These are phyloP conservation scores for Neuroscelio doddi DNA, from an alignment of 2,888 invertebrate genomes.

Conservation along the genomic window DNA sequence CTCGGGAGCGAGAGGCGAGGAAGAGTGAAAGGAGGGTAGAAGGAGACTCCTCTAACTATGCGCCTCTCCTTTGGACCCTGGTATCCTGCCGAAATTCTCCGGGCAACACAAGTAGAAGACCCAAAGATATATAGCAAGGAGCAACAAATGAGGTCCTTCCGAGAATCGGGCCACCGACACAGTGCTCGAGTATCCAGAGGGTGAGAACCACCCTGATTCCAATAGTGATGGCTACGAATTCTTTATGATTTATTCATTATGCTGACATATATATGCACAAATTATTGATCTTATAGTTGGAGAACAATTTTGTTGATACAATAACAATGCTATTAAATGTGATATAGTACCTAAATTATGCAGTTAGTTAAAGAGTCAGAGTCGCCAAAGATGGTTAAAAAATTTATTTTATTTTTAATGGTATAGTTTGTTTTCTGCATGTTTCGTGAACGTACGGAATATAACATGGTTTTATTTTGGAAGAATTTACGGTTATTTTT, in stretches of 20 bases:
- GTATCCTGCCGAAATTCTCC: conserved; percentile 44
- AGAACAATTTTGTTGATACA: not conserved
- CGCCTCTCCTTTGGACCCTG: conserved; percentile 27
- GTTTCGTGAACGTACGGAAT: too few species aligned
- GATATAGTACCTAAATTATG: too few species aligned
- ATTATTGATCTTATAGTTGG: too few species aligned
- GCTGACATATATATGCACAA: too few species aligned
- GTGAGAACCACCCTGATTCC: conserved; percentile 67
- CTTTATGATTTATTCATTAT: not conserved
- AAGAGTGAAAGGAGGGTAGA: conserved; percentile 2
- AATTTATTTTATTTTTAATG: not conserved
- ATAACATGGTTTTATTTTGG: too few species aligned
- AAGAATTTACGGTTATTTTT: too few species aligned
- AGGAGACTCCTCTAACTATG: conserved; percentile 35
- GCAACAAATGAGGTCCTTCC: conserved; percentile 72
- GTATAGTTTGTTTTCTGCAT: too few species aligned
- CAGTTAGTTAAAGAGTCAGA: too few species aligned
- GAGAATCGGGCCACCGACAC: conserved; percentile 72
- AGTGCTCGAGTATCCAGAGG: conserved; percentile 62
- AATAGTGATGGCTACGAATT: conserved; percentile 52
- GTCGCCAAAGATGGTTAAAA: not conserved
- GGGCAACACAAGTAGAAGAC: conserved; percentile 48
- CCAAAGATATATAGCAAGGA: conserved; percentile 70
- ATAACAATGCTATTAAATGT: too few species aligned
- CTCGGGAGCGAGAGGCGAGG: conserved; percentile 2